Evolutionary conservation across 2,888 invertebrate species (phyloP), one percentile per base, ranked within the genome.

Genomic region (Sylvicola cinctus): DNA sequence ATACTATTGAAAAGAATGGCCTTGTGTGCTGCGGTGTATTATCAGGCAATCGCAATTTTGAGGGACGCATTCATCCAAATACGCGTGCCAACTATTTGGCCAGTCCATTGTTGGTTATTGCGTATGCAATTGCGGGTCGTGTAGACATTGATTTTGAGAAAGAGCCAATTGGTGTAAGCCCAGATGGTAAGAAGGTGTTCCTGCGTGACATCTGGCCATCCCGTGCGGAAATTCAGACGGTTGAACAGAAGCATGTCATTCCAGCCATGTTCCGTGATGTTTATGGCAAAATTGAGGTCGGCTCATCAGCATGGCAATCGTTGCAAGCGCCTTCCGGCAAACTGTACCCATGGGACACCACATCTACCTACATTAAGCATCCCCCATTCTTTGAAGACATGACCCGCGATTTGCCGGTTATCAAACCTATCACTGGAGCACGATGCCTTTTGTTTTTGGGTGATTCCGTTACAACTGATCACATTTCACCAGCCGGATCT

Each of bases 381-480:
- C 96, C 96, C 0, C 96, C 96, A 2, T 98, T 93, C 67, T 96
- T 96, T 55, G 79, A 85, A 29, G 67, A 65, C 29, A 83, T 91
- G 76, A 65, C 68, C 4, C 45, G 44, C 2, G 42, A 49, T 7
- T 42, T 84, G 29, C 74, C 79, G 0, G 46, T 58, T 2, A 52
- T 65, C 1, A 55, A 63, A 38, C 58, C 70, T 8, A 70, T 95
- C 16, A 54, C 59, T 16, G 65, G 73, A 39, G 93, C 93, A 0
- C 66, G 78, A 29, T 87, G 81, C 27, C 62, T 98, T 16, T 63
- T 96, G 1, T 72, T 80, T 47, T 65, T 98, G 39, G 90, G 90
- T 0, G 96, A 98, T 58, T 95, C 91, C 0, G 93, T 98, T 6
- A 98, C 96, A 17, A 96, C 96, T 0, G 96, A 98, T 62, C 96